These are phyloP conservation scores for Heterochromis multidens DNA, from an alignment of 2,113 vertebrate species.

Conservation along the genomic window DNA sequence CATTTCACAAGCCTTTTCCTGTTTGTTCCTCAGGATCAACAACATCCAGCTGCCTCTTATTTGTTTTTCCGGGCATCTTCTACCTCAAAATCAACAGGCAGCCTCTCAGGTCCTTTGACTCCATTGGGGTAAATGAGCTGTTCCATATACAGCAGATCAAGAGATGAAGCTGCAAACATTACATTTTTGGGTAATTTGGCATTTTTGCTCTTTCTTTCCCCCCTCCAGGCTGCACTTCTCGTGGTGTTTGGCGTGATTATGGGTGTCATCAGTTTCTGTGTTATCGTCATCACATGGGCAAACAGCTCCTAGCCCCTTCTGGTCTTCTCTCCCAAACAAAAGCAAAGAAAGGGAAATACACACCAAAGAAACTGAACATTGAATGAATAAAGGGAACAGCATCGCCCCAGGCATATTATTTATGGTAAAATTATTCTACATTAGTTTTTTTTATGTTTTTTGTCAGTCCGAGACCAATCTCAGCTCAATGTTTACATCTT, in stretches of 20 bases:
- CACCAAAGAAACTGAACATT: constrained; percentile 13
- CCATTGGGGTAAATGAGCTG: constrained; percentile 79
- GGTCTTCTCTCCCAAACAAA: background rate
- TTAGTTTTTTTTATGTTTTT: background rate
- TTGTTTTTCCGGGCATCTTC: constrained; percentile 87
- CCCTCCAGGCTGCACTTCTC: constrained; percentile 79
- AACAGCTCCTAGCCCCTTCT: constrained; percentile 58
- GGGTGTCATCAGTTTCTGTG: constrained; percentile 82
- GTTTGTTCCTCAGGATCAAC: constrained; percentile 75
- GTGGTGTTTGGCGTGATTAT: constrained; percentile 84
- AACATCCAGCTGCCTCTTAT: constrained; percentile 62
- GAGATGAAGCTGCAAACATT: background rate
- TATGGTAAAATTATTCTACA: background rate
- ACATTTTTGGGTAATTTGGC: background rate
- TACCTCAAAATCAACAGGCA: constrained; percentile 87
- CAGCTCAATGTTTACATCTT: background rate
- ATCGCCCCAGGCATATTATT: background rate
- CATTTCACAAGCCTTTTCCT: background rate
- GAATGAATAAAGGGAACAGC: background rate
- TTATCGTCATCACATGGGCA: constrained; percentile 83
- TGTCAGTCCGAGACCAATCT: background rate
- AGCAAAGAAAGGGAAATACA: background rate
- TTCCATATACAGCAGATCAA: background rate
- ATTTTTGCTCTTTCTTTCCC: constrained; percentile 24
- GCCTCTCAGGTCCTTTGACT: constrained; percentile 79